Percentiles rank a stretch among this genome's conserved stretches.
Conservation (phyloP, 2,113 vertebrate species). For the human region DNA sequence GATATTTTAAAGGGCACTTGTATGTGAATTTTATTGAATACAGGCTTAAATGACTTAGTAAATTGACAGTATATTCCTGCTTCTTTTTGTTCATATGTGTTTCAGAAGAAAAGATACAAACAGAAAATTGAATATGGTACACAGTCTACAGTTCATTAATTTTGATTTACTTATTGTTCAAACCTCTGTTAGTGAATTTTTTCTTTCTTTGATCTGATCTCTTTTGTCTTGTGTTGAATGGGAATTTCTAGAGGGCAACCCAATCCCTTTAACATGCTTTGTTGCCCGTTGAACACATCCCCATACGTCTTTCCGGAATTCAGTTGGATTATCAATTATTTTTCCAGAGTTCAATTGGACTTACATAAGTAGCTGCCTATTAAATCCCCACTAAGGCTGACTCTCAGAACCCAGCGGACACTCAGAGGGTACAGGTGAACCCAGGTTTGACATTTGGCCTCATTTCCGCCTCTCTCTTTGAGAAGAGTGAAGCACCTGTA, state of each 20-base stretch:
- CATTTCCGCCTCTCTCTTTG: background rate
- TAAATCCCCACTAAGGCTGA: background rate
- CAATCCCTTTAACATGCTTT: background rate
- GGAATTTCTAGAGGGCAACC: background rate
- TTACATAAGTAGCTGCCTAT: background rate
- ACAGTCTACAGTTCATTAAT: background rate
- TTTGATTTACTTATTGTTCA: constrained; percentile 29
- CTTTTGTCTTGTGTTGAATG: background rate
- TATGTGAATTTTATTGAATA: constrained; percentile 6
- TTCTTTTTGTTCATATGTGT: background rate
- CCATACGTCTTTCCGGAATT: constrained; percentile 1
- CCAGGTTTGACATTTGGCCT: background rate
- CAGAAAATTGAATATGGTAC: background rate
- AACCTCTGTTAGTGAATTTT: background rate
- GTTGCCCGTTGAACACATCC: background rate
- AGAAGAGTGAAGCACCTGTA: background rate
- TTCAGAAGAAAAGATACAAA: background rate
- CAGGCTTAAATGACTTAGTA: background rate
- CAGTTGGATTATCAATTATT: background rate
- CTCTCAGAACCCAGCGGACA: background rate
- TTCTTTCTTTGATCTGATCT: constrained; percentile 2
- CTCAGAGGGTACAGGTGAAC: background rate
- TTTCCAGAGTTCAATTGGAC: background rate
- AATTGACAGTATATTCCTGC: background rate
- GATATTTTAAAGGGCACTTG: background rate